Percentiles rank a stretch among this genome's conserved stretches.
phyloP scores from a whole-genome alignment of 2,113 vertebrate genomes.

The Micronisus gabar region DNA sequence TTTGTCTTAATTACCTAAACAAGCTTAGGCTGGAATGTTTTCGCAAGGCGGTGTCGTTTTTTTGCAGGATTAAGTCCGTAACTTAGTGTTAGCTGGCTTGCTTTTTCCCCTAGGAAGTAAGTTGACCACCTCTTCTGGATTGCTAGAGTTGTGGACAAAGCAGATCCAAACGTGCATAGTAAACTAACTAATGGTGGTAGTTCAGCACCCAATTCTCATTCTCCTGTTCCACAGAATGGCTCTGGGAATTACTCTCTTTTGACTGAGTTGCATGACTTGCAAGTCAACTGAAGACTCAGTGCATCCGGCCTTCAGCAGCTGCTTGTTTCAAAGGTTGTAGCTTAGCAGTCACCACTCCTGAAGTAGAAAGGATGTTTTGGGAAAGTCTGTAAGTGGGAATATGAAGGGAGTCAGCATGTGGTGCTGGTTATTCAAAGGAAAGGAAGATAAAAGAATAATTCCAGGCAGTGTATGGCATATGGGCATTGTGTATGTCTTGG shows the following conservation, averaged over 20 bases:
- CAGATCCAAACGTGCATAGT: background rate
- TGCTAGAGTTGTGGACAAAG: background rate
- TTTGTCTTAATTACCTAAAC: conserved; percentile 40
- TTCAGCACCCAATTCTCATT: background rate
- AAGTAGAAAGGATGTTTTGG: background rate
- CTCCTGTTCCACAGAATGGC: background rate
- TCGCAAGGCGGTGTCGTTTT: background rate
- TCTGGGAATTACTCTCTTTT: background rate
- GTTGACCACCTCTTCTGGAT: background rate
- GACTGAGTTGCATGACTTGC: background rate
- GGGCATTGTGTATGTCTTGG: background rate
- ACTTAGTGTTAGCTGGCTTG: background rate
- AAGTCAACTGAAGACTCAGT: background rate
- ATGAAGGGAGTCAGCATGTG: background rate
- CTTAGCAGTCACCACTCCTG: background rate
- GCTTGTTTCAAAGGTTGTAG: background rate
- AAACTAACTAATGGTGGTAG: background rate
- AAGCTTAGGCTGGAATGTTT: conserved; percentile 57
- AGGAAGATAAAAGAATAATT: background rate
- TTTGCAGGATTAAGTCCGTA: conserved; percentile 17
- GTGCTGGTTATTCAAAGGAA: background rate
- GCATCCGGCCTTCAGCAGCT: background rate
- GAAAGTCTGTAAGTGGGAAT: background rate
- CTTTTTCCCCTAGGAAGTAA: background rate
- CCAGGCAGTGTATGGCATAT: background rate